Evolutionary conservation across 2,113 vertebrate genomes (phyloP), one percentile per base, ranked within the genome.

Genomic region (Nesoenas mayeri): DNA sequence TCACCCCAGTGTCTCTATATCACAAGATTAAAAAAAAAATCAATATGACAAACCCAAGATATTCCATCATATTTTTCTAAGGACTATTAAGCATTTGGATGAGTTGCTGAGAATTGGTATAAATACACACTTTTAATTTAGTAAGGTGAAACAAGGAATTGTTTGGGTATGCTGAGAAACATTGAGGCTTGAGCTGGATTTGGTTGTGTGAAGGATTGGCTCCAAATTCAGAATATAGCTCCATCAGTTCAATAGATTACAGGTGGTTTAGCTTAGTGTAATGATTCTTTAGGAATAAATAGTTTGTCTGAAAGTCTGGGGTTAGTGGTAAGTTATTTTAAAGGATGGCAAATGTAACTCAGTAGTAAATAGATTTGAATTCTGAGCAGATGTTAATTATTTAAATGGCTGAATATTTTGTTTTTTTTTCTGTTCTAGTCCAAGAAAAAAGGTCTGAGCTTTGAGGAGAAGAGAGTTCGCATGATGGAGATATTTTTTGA

Each of bases 401-500:
- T 84, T 36, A 87, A 8, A 11, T 58, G 8, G 7, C 22, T 70
- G 73, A 83, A 60, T 90, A 51, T 80, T 75, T 89, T 28, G n/a
- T 50, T 9, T 57, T 94, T 47, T 84, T 26, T 70, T 80, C 21
- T 80, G 2, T 97, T 96, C 42, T 96, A 99, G 99, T 99, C 99
- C 10, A 99, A 99, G 98, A 99, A 99, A 96, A 99, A 98, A 96
- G 99, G 99, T 58, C 95, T 99, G 60, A 99, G 99, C 96, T 96
- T 98, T 94, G 99, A 99, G 90, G 99, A 99, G 97, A 99, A 99
- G 96, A 99, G 99, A 97, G 96, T 95, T 54, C 99, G 99, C 15
- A 99, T 99, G 99, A 99, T 99, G 99, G 99, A 99, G 96, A 99
- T 99, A 93, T 99, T 99, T 97, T 99, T 99, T 98, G 99, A 99